phyloP scores from a whole-genome alignment of 2,888 invertebrate species.

The Anthophora plumipes region DNA sequence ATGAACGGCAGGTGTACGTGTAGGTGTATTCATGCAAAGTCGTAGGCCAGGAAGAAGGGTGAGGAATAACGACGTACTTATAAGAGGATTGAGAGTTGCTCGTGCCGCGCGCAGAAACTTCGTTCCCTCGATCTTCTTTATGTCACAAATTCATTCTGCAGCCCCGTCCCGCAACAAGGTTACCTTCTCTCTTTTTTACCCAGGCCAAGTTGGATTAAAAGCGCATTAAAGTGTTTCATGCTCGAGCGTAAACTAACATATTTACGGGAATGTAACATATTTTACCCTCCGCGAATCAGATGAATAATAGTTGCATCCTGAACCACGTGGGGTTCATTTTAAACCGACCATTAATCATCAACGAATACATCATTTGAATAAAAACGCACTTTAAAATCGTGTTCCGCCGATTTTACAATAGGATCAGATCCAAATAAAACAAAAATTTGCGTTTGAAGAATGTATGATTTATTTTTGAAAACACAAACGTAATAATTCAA shows the following conservation, averaged over 20 bases:
- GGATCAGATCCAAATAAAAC: too few species aligned
- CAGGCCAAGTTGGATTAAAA: constrained; percentile 27
- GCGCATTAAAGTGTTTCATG: constrained; percentile 34
- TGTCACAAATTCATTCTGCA: constrained; percentile 39
- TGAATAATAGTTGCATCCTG: too few species aligned
- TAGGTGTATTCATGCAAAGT: constrained; percentile 6
- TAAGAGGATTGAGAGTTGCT: constrained; percentile 26
- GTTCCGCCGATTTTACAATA: too few species aligned
- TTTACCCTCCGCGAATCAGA: too few species aligned
- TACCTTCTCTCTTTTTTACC: constrained; percentile 4
- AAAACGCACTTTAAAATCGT: too few species aligned
- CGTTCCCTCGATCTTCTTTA: constrained; percentile 32
- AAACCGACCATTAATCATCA: too few species aligned
- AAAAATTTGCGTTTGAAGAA: too few species aligned
- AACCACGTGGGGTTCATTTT: too few species aligned
- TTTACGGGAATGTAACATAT: constrained; percentile 11
- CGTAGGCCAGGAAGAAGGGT: background rate
- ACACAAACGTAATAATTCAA: too few species aligned
- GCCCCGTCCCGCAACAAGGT: constrained; percentile 31
- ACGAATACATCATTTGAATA: too few species aligned
- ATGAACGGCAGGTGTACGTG: too few species aligned
- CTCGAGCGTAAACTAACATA: background rate
- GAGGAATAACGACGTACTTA: constrained; percentile 1
- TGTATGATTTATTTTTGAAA: too few species aligned
- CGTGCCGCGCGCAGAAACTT: constrained; percentile 1